These are phyloP conservation scores for Scatophagus argus DNA, from an alignment of 2,113 vertebrate genomes.

Conservation along the genomic window DNA sequence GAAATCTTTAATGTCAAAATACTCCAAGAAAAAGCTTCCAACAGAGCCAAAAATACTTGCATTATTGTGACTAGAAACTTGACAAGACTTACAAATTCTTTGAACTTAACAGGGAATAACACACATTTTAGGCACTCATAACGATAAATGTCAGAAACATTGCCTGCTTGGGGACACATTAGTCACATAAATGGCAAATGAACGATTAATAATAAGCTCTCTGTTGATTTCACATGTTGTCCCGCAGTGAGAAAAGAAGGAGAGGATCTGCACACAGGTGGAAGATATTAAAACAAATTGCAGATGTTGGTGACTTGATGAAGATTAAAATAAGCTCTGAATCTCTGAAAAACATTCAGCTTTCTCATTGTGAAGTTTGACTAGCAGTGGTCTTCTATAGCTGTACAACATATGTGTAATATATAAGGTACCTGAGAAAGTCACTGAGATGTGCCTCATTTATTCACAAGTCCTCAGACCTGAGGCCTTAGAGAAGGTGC, in stretches of 20 bases:
- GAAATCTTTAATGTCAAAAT: background rate
- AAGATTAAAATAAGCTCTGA: background rate
- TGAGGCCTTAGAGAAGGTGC: background rate
- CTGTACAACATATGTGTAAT: background rate
- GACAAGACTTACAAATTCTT: background rate
- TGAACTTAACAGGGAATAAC: background rate
- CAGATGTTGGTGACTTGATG: background rate
- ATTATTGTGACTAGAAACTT: background rate
- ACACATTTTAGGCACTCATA: background rate
- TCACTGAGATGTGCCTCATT: background rate
- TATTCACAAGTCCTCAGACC: background rate
- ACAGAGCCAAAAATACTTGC: background rate
- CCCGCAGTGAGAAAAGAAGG: background rate
- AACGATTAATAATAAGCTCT: background rate
- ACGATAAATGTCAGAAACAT: conserved; percentile 1
- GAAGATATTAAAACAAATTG: background rate
- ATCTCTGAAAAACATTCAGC: background rate
- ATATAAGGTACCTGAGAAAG: background rate
- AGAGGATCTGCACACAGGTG: background rate
- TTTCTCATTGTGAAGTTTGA: background rate
- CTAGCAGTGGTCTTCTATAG: background rate
- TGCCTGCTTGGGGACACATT: background rate
- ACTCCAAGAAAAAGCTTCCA: background rate
- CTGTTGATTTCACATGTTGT: background rate
- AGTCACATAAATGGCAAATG: background rate